A percentile compares a stretch with the other conserved stretches of the same genome.
Conservation (phyloP, 2,113 vertebrate species). For the Ciconia boyciana region DNA sequence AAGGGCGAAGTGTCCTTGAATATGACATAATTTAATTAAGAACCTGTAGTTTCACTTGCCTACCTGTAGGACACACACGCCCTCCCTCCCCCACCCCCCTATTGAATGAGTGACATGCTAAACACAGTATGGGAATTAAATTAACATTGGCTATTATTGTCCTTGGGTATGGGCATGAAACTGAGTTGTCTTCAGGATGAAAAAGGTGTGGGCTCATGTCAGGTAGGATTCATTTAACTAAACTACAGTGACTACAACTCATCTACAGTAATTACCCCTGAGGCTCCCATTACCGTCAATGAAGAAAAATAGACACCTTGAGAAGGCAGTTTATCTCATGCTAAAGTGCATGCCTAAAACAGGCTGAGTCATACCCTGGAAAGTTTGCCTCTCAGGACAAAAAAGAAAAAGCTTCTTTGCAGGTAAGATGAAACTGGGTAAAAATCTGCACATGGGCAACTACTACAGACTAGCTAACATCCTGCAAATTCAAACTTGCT, state of each 20-base stretch:
- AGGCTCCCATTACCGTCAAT: neutral
- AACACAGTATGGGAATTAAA: neutral
- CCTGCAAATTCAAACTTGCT: neutral
- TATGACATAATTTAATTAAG: neutral
- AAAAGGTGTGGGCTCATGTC: neutral
- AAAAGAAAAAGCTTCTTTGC: neutral
- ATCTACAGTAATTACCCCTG: neutral
- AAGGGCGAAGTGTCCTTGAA: neutral
- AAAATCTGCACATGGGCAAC: neutral
- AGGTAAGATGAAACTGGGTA: neutral
- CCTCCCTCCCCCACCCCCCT: too few species aligned
- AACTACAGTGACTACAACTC: neutral
- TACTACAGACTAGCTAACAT: neutral
- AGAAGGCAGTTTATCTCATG: neutral
- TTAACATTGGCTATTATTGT: neutral
- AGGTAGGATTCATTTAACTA: neutral
- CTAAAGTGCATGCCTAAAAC: neutral
- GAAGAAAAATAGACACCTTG: constrained; percentile 2
- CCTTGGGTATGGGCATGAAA: neutral
- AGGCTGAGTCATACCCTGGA: neutral
- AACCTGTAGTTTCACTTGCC: neutral
- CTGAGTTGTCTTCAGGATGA: neutral
- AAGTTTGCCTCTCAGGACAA: neutral
- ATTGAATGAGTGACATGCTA: neutral
- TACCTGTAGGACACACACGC: neutral